Evolutionary conservation across 1,140 invertebrate genomes (phyloP).

Genomic region (Matsumurasca onukii): DNA sequence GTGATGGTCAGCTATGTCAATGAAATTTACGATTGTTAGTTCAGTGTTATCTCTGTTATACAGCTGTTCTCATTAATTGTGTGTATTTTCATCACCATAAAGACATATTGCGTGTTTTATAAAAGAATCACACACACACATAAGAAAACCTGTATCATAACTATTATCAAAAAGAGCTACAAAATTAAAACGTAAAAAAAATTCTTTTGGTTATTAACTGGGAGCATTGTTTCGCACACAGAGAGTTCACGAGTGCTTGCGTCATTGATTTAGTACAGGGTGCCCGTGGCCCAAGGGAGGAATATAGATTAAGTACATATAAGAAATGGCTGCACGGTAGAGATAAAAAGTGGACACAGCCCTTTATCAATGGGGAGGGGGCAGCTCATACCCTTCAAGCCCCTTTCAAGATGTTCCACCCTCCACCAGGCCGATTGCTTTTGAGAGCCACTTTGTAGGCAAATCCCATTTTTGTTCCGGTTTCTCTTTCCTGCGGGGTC

Average conservation of each 20-base stretch:
- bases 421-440: conserved; percentile 20
- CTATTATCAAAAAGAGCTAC: too few relatives aligned
- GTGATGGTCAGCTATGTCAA: too few relatives aligned
- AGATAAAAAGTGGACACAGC: conserved; percentile 22
- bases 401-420: neutral
- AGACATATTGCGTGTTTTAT: too few relatives aligned
- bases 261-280: conserved; percentile 1
- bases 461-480: conserved; percentile 15
- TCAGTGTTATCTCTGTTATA: too few relatives aligned
- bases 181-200: too few relatives aligned
- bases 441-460: conserved; percentile 19
- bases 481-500: neutral
- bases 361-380: conserved; percentile 17
- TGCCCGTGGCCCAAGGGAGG: neutral
- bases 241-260: conserved; percentile 14
- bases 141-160: too few relatives aligned
- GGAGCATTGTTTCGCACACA: too few relatives aligned
- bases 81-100: too few relatives aligned
- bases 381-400: conserved; percentile 9
- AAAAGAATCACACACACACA: too few relatives aligned
- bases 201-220: too few relatives aligned
- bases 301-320: conserved; percentile 26
- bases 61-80: too few relatives aligned
- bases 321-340: conserved; percentile 17
- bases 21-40: too few relatives aligned